A percentile compares a stretch with the other conserved stretches of the same genome.
phyloP scores from a whole-genome alignment of 2,797 vertebrate genomes.

The Eulemur rubriventer region DNA sequence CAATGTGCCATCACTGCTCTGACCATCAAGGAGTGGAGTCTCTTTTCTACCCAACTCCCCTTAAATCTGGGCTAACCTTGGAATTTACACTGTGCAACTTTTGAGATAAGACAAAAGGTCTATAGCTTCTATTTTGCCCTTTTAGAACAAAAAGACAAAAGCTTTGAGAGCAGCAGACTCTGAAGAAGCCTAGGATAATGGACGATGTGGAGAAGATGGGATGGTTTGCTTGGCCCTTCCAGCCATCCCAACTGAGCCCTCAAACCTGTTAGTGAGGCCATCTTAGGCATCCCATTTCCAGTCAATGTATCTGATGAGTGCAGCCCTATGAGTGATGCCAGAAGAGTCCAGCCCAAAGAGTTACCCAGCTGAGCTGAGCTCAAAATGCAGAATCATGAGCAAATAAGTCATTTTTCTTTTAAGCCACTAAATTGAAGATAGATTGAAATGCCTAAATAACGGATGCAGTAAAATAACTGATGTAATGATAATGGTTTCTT shows the following conservation, averaged over 20 bases:
- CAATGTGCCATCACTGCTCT: not conserved
- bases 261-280: not conserved
- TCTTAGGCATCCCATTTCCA: not conserved
- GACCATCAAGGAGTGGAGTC: not conserved
- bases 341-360: not conserved
- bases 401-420: not conserved
- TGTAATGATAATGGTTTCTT: not conserved
- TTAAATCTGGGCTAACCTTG: not conserved
- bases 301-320: not conserved
- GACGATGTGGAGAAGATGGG: not conserved
- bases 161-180: not conserved
- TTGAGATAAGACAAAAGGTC: not conserved
- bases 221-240: not conserved
- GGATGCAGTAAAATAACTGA: not conserved
- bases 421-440: not conserved
- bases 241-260: not conserved
- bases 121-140: not conserved
- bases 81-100: not conserved
- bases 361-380: not conserved
- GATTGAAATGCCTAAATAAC: constrained; percentile 10
- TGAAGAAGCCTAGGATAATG: not conserved
- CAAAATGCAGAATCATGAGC: not conserved
- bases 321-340: not conserved
- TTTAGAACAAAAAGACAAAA: not conserved
- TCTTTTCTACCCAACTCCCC: not conserved